These are phyloP conservation scores for Phyllotis vaccarum DNA, from an alignment of 2,797 vertebrate genomes.

Conservation along the genomic window DNA sequence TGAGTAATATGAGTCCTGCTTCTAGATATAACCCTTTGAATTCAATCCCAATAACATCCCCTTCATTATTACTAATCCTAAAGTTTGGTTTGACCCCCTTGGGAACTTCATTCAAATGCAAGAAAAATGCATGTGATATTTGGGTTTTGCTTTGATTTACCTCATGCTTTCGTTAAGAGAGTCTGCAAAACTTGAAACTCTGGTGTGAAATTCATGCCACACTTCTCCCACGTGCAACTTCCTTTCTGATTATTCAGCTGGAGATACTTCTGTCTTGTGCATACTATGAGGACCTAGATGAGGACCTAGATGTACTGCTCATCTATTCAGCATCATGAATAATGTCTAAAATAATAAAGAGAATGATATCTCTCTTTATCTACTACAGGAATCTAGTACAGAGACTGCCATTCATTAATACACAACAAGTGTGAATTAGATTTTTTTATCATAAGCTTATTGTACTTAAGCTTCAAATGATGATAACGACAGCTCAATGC, in stretches of 20 bases:
- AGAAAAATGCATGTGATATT: not conserved
- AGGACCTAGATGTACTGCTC: not conserved
- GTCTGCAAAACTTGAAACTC: not conserved
- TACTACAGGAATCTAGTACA: not conserved
- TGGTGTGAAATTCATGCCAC: not conserved
- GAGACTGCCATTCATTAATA: not conserved
- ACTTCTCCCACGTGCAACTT: not conserved
- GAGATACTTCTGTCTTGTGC: slow-evolving; percentile 8
- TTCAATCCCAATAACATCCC: not conserved
- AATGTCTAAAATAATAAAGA: not conserved
- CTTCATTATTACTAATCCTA: not conserved
- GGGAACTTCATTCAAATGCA: not conserved
- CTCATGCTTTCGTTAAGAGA: not conserved
- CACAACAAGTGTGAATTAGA: not conserved
- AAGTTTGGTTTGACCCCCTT: not conserved
- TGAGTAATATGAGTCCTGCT: not conserved
- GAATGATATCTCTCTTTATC: not conserved
- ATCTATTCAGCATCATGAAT: not conserved
- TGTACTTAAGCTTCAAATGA: not conserved
- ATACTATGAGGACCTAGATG: not conserved
- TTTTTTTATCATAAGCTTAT: not conserved
- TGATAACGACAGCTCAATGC: not conserved
- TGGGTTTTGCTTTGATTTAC: not conserved
- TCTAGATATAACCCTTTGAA: not conserved
- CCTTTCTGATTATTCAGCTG: not conserved